Conservation (phyloP, 2,797 vertebrate genomes). For the Spinibarbus caldwelli region DNA sequence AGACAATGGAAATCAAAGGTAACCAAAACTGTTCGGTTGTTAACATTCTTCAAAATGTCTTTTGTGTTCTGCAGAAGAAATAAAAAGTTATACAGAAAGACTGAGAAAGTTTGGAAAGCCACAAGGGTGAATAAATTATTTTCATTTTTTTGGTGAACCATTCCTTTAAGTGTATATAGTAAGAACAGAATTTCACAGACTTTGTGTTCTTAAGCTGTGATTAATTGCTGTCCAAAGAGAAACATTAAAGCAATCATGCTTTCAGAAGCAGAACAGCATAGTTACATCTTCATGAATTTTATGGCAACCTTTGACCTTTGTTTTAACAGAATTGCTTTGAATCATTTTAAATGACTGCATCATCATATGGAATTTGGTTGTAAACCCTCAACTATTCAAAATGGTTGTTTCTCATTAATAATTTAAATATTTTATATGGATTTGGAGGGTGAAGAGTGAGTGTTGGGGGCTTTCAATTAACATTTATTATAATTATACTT, state of each 20-base stretch:
- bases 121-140: no score
- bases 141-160: no score
- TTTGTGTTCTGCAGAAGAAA: not conserved
- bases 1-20: not conserved
- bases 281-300: not conserved
- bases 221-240: not conserved
- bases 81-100: not conserved
- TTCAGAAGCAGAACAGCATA: not conserved
- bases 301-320: not conserved
- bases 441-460: not conserved
- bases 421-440: not conserved
- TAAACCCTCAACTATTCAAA: not conserved
- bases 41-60: not conserved
- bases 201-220: not conserved
- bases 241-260: not conserved
- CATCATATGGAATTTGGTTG: no score
- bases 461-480: not conserved
- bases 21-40: not conserved
- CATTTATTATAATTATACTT: not conserved
- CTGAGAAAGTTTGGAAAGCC: no score
- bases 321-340: slow-evolving; percentile 23
- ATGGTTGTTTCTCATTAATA: not conserved
- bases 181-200: not conserved
- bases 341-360: no score
- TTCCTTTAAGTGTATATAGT: not conserved